Evolutionary conservation across 1,140 invertebrate species (phyloP).

Genomic region (Physella acuta): DNA sequence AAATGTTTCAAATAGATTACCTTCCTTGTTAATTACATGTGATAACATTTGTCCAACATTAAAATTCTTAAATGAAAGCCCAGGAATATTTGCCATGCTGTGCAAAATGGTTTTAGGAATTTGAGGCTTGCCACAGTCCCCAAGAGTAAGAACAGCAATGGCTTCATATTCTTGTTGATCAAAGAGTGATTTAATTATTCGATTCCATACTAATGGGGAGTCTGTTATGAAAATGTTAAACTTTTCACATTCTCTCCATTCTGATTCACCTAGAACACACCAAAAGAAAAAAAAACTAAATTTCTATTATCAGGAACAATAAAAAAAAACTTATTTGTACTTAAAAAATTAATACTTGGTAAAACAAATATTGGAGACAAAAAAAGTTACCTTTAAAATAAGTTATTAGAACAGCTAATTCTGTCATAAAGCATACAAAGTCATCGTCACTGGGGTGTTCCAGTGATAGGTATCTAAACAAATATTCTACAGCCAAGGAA

Average conservation of each 20-base stretch:
- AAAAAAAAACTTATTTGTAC: too few relatives aligned
- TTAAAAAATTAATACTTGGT: too few relatives aligned
- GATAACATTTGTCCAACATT: slow-evolving; percentile 10
- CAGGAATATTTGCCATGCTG: not conserved
- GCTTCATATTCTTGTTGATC: slow-evolving; percentile 13
- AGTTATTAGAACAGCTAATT: slow-evolving; percentile 3
- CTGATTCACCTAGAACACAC: not conserved
- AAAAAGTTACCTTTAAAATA: slow-evolving; percentile 9
- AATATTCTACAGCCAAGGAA: slow-evolving; percentile 2
- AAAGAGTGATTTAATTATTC: not conserved
- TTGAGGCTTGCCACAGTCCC: not conserved
- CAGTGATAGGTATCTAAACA: not conserved
- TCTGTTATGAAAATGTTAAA: not conserved
- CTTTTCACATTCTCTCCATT: not conserved
- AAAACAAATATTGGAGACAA: too few relatives aligned
- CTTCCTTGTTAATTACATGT: slow-evolving; percentile 4
- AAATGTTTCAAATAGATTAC: not conserved
- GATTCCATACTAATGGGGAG: not conserved
- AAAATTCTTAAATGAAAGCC: not conserved
- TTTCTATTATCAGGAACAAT: too few relatives aligned
- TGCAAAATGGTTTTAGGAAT: not conserved
- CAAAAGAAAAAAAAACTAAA: too few relatives aligned
- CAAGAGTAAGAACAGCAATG: not conserved
- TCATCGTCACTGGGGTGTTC: not conserved
- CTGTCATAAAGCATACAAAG: not conserved